Base-by-base conservation (phyloP, 2,888 invertebrate species). In the Calameuta pallipes region DNA sequence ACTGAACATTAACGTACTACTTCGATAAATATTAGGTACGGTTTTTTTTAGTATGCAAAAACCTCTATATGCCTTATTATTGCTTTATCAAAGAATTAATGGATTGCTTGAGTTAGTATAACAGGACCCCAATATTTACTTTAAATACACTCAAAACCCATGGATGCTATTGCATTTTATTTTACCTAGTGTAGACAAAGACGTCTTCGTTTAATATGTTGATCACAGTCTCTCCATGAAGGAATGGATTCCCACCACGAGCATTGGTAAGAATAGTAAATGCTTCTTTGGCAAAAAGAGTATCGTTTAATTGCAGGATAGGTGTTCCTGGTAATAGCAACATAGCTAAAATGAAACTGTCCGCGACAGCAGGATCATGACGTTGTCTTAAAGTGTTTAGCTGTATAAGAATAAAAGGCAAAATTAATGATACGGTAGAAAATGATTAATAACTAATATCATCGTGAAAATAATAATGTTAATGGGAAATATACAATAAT, bases 321-420 rank as follows among this genome's bases (percentile, higher is more conserved):
- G 97, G 95, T 9, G 96, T 94, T 73, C 98, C 98, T 0, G 97
- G 97, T 82, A 98, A 92, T 78, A 98, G 92, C 89, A 97, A 92
- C 74, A 95, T 93, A 87, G 98, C 93, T 87, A 96, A 92, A 82
- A 93, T 93, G 74, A 94, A 85, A 35, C 92, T 94, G 34, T 95
- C 94, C 68, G 94, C 91, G 75, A 93, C 92, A 75, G 92, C 92
- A 4, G 85, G 80, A 34, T 92, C 88, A 80, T 92, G 86, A 56
- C 89, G 86, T 35, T 87, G 80, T 73, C 87, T 86, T 70, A 89
- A 83, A 74, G 80, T 80, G 1, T 30, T 90, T 9, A 91, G 75
- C 91, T 91, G 76, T 30, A 83, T 85, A 79, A 75, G 6, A 74
- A 70, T 70, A 71, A 78, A 56, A 23, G 13, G 30, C 11, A 30